Evolutionary conservation across 2,888 invertebrate species (phyloP), one percentile per base, ranked within the genome.

Genomic region (Margaritifera margaritifera): DNA sequence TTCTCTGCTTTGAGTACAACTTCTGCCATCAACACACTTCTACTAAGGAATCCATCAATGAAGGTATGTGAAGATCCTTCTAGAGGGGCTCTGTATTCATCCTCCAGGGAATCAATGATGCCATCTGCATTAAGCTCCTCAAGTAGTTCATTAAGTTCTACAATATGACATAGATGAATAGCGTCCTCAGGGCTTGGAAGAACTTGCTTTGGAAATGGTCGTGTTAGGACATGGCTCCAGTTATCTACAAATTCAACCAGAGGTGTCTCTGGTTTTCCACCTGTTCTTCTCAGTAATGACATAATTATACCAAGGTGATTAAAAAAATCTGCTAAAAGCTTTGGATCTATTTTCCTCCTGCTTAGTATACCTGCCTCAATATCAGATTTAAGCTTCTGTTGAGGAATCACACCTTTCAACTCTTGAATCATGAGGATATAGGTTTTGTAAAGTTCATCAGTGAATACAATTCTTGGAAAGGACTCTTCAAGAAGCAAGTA

Each of bases 381-480:
- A 52, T 78, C 75, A 1, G 24, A n/a, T 53, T 73, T 64, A 2
- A 80, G 27, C 20, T 64, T 22, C 56, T 69, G 64, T 52, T 80
- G 80, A 11, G 71, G 68, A 15, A 76, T 66, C 6, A 57, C 54
- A 18, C 15, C 50, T 18, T 31, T 31, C 1, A 80, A 42, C 11
- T 76, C 74, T 22, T 59, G 56, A 6, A 77, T 51, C 53, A 80
- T 54, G 6, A 62, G 57, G 15, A 69, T 69, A 63, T 71, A 79
- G 24, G 74, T 76, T 42, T 72, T 73, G 61, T 76, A 79, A 18
- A 80, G 61, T 65, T 80, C 79, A 69, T 80, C 80, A n/a, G 68
- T 69, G 58, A 79, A 80, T 2, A 74, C 59, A 11, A 79, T 76
- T 18, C 53, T 55, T 42, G 76, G 76, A 52, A 80, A 65, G 4